phyloP scores from a whole-genome alignment of 2,888 invertebrate genomes.

The Mimumesa dahlbomi region DNA sequence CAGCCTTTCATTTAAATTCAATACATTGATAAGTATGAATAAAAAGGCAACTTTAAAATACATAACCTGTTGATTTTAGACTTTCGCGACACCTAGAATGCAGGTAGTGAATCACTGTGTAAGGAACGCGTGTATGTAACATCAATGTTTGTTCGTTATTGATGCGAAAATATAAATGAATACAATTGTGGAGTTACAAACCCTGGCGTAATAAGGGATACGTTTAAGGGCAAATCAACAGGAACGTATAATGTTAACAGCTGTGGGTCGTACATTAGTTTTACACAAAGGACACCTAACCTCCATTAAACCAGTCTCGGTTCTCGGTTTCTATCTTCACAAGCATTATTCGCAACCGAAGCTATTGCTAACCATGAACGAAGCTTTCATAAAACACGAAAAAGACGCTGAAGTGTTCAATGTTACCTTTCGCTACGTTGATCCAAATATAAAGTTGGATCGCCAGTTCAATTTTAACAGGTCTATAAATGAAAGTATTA shows the following conservation, averaged over 20 bases:
- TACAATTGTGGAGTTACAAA: no score
- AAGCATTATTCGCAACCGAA: slow-evolving; percentile 6
- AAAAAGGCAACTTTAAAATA: no score
- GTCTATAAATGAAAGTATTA: slow-evolving; percentile 84
- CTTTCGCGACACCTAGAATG: no score
- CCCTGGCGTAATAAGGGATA: no score
- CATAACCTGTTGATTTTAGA: no score
- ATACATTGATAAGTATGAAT: no score
- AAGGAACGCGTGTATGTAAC: no score
- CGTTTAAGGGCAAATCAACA: no score
- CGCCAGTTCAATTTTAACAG: slow-evolving; percentile 89
- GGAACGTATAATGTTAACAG: background rate
- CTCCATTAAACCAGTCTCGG: background rate
- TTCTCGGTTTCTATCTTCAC: background rate
- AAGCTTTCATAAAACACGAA: slow-evolving; percentile 83
- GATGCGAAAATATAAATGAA: no score
- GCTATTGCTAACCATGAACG: slow-evolving; percentile 81
- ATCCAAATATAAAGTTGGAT: slow-evolving; percentile 81
- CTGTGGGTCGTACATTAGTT: background rate
- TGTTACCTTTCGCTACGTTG: slow-evolving; percentile 82
- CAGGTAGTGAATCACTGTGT: no score
- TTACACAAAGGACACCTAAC: background rate
- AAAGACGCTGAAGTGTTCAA: slow-evolving; percentile 82
- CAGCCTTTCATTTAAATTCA: no score
- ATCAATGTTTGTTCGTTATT: no score